phyloP scores from a whole-genome alignment of 1,140 invertebrate genomes.

The Cherax destructor region DNA sequence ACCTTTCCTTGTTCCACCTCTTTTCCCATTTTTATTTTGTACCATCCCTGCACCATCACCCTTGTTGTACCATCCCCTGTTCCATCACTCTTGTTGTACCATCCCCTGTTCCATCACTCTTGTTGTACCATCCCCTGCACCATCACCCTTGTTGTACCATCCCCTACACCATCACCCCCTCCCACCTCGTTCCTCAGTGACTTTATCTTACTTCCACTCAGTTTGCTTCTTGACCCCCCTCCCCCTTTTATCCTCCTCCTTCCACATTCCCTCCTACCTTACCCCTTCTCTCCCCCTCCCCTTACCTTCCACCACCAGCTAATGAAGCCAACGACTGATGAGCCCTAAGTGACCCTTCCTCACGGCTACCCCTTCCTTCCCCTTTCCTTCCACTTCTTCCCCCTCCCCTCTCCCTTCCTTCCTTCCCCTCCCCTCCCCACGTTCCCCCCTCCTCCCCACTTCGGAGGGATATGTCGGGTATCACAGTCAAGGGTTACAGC shows the following conservation, averaged over 20 bases:
- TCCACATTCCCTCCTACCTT: neutral
- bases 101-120: too few relatives aligned
- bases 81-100: too few relatives aligned
- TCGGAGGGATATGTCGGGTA: too few relatives aligned
- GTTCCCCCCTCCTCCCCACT: too few relatives aligned
- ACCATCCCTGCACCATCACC: too few relatives aligned
- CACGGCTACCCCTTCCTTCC: neutral
- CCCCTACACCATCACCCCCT: too few relatives aligned
- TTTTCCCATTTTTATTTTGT: neutral
- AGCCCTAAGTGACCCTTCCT: neutral
- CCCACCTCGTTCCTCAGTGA: neutral
- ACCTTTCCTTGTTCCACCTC: neutral
- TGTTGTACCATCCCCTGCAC: too few relatives aligned
- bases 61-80: too few relatives aligned
- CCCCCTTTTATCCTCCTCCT: neutral
- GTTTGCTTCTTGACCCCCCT: conserved; percentile 11
- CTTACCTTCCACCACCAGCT: neutral
- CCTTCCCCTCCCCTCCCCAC: too few relatives aligned
- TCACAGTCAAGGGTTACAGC: too few relatives aligned
- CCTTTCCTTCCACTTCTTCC: neutral
- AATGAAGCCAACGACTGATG: neutral
- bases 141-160: too few relatives aligned
- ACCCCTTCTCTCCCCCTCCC: neutral
- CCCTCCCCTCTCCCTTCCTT: too few relatives aligned
- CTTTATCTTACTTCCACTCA: conserved; percentile 49